These are phyloP conservation scores for Calephelis virginiensis DNA, from an alignment of 1,140 invertebrate species.

Conservation along the genomic window DNA sequence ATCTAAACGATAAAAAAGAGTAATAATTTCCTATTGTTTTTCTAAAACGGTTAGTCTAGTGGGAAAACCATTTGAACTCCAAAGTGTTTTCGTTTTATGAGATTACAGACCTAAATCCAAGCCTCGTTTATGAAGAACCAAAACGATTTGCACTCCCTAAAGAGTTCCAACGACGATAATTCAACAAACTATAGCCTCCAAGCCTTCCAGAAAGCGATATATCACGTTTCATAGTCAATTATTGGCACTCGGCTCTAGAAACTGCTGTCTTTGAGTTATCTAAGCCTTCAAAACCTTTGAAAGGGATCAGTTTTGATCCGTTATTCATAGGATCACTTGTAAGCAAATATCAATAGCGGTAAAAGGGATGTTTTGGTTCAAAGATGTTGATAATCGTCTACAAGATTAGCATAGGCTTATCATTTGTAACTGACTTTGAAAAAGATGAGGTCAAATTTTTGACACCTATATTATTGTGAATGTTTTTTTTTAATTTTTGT, in stretches of 20 bases:
- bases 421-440: no score
- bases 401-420: background rate
- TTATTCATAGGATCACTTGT: slow-evolving; percentile 38
- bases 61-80: slow-evolving; percentile 2
- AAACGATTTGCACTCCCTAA: slow-evolving; percentile 39
- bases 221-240: slow-evolving; percentile 75
- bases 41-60: background rate
- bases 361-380: slow-evolving; percentile 11
- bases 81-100: slow-evolving; percentile 5
- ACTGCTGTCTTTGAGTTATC: slow-evolving; percentile 59
- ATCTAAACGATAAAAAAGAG: no score
- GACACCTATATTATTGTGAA: no score
- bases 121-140: slow-evolving; percentile 22
- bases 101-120: slow-evolving; percentile 12
- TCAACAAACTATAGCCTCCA: slow-evolving; percentile 59
- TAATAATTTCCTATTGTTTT: slow-evolving; percentile 5
- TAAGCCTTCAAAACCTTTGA: slow-evolving; percentile 44
- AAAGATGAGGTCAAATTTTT: no score
- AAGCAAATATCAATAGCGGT: background rate
- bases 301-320: slow-evolving; percentile 43
- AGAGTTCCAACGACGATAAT: slow-evolving; percentile 46
- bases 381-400: background rate
- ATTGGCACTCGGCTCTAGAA: slow-evolving; percentile 62
- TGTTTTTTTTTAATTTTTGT: no score
- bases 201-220: slow-evolving; percentile 60